Conservation (phyloP, 2,888 invertebrate species). For the Cyrtodaria siliqua region DNA sequence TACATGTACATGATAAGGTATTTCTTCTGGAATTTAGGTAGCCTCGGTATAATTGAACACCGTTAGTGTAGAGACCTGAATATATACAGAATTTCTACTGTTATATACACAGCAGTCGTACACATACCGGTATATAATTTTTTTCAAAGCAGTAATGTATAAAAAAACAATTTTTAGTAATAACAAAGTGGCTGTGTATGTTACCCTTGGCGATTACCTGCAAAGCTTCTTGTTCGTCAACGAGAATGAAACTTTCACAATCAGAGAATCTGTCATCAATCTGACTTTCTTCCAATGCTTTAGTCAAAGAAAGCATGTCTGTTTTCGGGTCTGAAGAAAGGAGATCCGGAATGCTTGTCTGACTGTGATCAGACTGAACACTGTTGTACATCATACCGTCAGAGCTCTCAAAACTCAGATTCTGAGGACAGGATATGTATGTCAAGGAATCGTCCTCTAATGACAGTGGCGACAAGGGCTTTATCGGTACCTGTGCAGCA, state of each 20-base stretch:
- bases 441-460: constrained; percentile 77
- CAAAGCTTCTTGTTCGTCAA: constrained; percentile 83
- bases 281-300: constrained; percentile 66
- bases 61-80: too few species aligned
- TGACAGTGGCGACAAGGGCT: constrained; percentile 76
- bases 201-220: constrained; percentile 82
- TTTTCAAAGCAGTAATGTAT: too few species aligned
- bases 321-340: constrained; percentile 47
- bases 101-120: too few species aligned
- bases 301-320: constrained; percentile 60
- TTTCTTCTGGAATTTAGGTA: too few species aligned
- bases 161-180: neutral
- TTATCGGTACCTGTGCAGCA: constrained; percentile 61
- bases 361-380: constrained; percentile 73
- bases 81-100: too few species aligned
- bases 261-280: constrained; percentile 66
- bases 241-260: constrained; percentile 81
- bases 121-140: too few species aligned
- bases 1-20: too few species aligned
- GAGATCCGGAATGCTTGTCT: constrained; percentile 75
- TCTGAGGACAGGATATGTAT: constrained; percentile 80
- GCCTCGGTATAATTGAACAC: too few species aligned
- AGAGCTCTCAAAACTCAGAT: constrained; percentile 37
- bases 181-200: neutral
- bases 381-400: constrained; percentile 71